Conservation (phyloP, 2,797 vertebrate genomes). For the Oryzias sinensis region DNA sequence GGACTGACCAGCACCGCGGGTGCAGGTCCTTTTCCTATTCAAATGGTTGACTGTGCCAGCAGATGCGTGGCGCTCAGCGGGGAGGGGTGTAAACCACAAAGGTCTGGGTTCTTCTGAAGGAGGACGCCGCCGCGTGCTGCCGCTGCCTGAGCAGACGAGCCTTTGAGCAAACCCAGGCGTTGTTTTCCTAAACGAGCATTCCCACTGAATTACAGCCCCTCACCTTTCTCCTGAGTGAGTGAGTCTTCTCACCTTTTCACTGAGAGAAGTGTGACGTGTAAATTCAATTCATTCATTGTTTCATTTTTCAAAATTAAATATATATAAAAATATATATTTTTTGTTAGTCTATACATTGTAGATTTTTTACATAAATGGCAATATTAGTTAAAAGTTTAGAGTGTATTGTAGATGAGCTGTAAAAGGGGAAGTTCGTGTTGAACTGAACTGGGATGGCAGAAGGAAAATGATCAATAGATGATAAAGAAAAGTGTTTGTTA, state of each 20-base stretch:
- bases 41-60: constrained; percentile 66
- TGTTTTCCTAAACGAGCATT: constrained; percentile 75
- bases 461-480: constrained; percentile 36
- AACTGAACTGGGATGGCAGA: constrained; percentile 47
- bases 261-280: constrained; percentile 67
- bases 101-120: constrained; percentile 44
- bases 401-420: constrained; percentile 81
- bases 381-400: constrained; percentile 84
- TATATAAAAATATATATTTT: constrained; percentile 85
- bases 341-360: constrained; percentile 90
- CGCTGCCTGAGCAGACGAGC: constrained; percentile 57
- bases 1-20: constrained; percentile 48
- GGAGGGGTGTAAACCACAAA: constrained; percentile 51
- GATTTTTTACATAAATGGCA: constrained; percentile 85
- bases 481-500: constrained; percentile 56
- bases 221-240: constrained; percentile 62
- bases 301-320: constrained; percentile 85
- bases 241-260: constrained; percentile 62
- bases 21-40: constrained; percentile 44
- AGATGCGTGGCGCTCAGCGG: constrained; percentile 50
- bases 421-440: constrained; percentile 67
- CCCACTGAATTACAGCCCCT: constrained; percentile 69
- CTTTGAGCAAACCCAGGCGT: constrained; percentile 58
- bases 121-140: constrained; percentile 53
- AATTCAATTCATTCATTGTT: constrained; percentile 80